Evolutionary conservation across 2,113 vertebrate genomes (phyloP).

Genomic region (Mormoops blainvillei): DNA sequence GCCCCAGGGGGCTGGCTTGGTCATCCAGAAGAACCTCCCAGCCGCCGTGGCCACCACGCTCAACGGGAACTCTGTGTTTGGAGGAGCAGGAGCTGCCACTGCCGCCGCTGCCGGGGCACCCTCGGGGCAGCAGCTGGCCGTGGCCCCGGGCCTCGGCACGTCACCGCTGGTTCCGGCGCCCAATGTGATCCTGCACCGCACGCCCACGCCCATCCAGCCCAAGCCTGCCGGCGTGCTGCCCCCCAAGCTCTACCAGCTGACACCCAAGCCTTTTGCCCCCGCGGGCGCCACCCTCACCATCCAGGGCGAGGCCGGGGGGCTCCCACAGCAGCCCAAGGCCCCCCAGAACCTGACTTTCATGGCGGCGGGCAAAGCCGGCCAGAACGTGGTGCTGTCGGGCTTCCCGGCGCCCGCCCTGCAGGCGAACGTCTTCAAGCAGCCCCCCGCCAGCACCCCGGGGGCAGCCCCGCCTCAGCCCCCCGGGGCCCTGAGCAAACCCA

Average conservation of each 20-base stretch:
- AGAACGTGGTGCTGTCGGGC: slow-evolving; percentile 90
- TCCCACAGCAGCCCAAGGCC: slow-evolving; percentile 84
- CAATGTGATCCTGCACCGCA: slow-evolving; percentile 94
- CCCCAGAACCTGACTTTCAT: slow-evolving; percentile 93
- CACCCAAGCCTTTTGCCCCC: slow-evolving; percentile 79
- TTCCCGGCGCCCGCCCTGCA: slow-evolving; percentile 87
- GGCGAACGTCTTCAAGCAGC: slow-evolving; percentile 83
- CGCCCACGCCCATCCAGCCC: slow-evolving; percentile 96
- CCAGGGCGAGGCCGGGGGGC: slow-evolving; percentile 84
- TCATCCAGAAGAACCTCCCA: slow-evolving; percentile 88
- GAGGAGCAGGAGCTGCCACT: slow-evolving; percentile 71
- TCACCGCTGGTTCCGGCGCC: slow-evolving; percentile 87
- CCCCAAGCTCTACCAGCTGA: slow-evolving; percentile 90
- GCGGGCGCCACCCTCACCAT: slow-evolving; percentile 80
- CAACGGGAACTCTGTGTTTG: slow-evolving; percentile 81
- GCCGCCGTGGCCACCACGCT: slow-evolving; percentile 73
- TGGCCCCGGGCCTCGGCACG: slow-evolving; percentile 77
- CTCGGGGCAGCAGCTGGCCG: slow-evolving; percentile 85
- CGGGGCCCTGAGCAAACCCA: slow-evolving; percentile 87
- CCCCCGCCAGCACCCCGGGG: slow-evolving; percentile 25
- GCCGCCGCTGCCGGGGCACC: slow-evolving; percentile 58
- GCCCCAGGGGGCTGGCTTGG: slow-evolving; percentile 83
- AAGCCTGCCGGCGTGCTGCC: slow-evolving; percentile 92
- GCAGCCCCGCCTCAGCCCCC: slow-evolving; percentile 74
- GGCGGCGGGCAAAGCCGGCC: slow-evolving; percentile 88